phyloP scores from a whole-genome alignment of 2,113 vertebrate genomes.

The Nesospiza acunhae region DNA sequence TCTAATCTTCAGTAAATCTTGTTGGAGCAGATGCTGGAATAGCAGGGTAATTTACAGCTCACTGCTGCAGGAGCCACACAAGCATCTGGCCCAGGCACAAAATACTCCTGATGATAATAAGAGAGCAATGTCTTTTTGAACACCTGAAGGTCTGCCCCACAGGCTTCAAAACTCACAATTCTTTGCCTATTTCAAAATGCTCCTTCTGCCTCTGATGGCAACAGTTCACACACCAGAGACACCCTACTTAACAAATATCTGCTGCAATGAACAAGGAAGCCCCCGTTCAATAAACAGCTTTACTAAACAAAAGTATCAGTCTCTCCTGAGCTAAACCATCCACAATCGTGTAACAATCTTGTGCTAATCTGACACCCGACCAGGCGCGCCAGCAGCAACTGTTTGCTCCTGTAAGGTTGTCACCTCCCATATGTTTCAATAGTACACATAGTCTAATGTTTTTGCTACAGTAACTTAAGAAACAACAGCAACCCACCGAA shows the following conservation, averaged over 20 bases:
- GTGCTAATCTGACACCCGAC: not conserved
- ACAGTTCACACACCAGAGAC: not conserved
- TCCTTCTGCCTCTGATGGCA: not conserved
- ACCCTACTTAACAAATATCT: not conserved
- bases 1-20: not conserved
- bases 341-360: not conserved
- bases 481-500: not conserved
- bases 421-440: not conserved
- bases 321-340: not conserved
- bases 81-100: not conserved
- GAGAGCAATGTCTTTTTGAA: not conserved
- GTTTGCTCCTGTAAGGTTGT: not conserved
- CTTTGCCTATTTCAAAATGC: not conserved
- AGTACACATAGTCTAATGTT: not conserved
- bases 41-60: not conserved
- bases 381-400: not conserved
- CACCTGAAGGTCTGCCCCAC: not conserved
- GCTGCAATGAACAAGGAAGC: not conserved
- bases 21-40: not conserved
- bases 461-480: not conserved
- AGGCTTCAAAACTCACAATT: accelerated
- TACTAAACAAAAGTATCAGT: not conserved
- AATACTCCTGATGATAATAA: not conserved
- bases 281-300: not conserved
- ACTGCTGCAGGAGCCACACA: not conserved